These are phyloP conservation scores for Ornithoptera priamus DNA, from an alignment of 2,888 invertebrate genomes.

Conservation along the genomic window DNA sequence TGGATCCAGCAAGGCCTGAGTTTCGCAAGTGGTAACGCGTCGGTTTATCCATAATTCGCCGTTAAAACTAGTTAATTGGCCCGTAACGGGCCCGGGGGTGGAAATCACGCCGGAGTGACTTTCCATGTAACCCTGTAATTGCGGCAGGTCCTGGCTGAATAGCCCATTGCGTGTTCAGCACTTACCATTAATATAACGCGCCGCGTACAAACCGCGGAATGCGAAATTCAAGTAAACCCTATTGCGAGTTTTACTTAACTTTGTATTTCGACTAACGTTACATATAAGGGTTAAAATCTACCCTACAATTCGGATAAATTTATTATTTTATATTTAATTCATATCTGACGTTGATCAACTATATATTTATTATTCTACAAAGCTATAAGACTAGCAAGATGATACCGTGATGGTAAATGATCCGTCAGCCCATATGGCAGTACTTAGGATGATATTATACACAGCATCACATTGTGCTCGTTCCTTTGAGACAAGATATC, in stretches of 20 bases:
- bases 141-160: conserved; percentile 16
- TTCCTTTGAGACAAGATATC: too few species aligned
- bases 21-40: too few species aligned
- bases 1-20: too few species aligned
- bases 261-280: background rate
- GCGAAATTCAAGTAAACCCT: background rate
- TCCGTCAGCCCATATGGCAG: too few species aligned
- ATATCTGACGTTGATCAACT: background rate
- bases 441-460: too few species aligned
- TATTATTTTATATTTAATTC: background rate
- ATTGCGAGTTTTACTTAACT: background rate
- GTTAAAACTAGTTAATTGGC: conserved; percentile 28
- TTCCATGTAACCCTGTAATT: conserved; percentile 27
- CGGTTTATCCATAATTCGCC: conserved; percentile 17
- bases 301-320: background rate
- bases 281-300: background rate
- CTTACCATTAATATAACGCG: conserved; percentile 10
- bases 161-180: conserved; percentile 21
- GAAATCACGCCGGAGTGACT: conserved; percentile 22
- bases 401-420: too few species aligned
- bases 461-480: too few species aligned
- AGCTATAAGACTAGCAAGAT: too few species aligned
- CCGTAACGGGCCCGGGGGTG: conserved; percentile 15
- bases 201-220: conserved; percentile 5
- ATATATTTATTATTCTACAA: too few species aligned